Evolutionary conservation across 2,113 vertebrate species (phyloP).

Genomic region (Cyanistes caeruleus): DNA sequence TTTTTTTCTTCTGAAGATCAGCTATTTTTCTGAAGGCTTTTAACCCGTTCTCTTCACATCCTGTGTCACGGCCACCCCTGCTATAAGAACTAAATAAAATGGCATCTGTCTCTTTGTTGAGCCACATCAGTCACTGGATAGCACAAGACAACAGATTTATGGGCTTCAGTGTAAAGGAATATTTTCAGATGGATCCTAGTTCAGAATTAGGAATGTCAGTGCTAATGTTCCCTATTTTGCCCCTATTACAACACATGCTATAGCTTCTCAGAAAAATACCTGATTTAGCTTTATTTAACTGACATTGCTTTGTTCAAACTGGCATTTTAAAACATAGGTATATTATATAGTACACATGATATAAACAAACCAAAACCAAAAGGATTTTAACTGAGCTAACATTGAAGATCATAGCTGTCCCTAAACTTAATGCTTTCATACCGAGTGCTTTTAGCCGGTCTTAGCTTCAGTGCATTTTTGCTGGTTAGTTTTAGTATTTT

Average conservation of each 20-base stretch:
- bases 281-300: background rate
- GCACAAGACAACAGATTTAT: background rate
- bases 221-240: background rate
- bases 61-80: background rate
- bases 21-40: conserved; percentile 43
- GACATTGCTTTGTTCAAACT: background rate
- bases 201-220: background rate
- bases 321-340: background rate
- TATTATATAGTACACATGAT: background rate
- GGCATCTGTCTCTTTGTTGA: background rate
- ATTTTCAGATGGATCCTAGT: background rate
- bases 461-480: conserved; percentile 50
- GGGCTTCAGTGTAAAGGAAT: background rate
- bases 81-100: background rate
- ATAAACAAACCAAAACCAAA: background rate
- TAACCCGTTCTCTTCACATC: background rate
- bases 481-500: conserved; percentile 49
- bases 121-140: background rate
- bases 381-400: background rate
- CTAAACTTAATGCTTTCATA: background rate
- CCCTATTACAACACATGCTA: background rate
- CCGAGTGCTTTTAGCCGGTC: background rate
- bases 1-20: background rate
- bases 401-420: background rate
- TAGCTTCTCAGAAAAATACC: conserved; percentile 20